phyloP scores from a whole-genome alignment of 2,113 vertebrate species.

The Ailuropoda melanoleuca region DNA sequence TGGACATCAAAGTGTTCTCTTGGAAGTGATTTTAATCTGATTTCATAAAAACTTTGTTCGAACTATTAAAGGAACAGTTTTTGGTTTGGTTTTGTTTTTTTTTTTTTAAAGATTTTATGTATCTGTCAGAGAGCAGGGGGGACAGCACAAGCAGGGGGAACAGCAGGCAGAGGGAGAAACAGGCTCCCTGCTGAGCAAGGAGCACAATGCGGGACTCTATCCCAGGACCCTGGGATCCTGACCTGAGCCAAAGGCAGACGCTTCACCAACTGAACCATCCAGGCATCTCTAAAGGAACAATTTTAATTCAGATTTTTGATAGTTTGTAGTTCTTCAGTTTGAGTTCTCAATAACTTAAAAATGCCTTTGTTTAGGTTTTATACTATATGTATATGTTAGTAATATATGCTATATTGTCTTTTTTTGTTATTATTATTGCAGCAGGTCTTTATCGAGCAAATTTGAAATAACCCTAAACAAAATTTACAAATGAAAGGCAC shows the following conservation, averaged over 20 bases:
- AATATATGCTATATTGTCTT: background rate
- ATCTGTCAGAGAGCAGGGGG: too few relatives aligned
- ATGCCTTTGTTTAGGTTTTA: background rate
- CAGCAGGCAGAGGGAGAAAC: too few relatives aligned
- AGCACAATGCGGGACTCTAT: too few relatives aligned
- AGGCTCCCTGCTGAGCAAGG: too few relatives aligned
- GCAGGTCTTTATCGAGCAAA: background rate
- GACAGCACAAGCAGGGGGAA: too few relatives aligned
- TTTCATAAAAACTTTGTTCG: constrained; percentile 30
- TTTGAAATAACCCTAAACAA: background rate
- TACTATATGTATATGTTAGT: background rate
- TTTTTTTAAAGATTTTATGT: too few relatives aligned
- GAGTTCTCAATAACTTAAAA: constrained; percentile 34
- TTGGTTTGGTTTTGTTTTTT: too few relatives aligned
- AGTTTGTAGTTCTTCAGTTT: background rate
- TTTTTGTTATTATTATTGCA: background rate
- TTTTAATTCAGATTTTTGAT: constrained; percentile 47
- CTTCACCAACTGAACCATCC: too few relatives aligned
- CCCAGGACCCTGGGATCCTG: too few relatives aligned
- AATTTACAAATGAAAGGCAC: constrained; percentile 19
- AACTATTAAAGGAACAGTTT: background rate
- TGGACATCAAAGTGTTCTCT: constrained; percentile 38
- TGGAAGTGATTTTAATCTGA: constrained; percentile 40
- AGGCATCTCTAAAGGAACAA: background rate
- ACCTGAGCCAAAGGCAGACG: too few relatives aligned